Evolutionary conservation across 2,113 vertebrate genomes (phyloP), one percentile per base, ranked within the genome.

Genomic region (Lynx canadensis): DNA sequence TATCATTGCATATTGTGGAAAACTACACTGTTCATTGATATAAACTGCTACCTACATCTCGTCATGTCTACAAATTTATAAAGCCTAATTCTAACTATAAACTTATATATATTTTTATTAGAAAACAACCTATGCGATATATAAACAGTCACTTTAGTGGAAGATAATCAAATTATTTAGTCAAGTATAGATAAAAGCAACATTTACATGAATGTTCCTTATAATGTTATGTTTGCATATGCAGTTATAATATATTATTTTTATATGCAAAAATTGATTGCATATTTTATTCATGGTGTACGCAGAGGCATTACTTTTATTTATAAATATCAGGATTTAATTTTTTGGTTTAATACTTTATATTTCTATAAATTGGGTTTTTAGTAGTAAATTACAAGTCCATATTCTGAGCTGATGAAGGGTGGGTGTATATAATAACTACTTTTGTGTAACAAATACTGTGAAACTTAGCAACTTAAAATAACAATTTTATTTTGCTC

Each of bases 1-100:
- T 2, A n/a, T 18, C n/a, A 96, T 91, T 93, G 76, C 33, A 1
- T 74, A 45, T 84, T 96, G 63, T 29, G 93, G 81, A 89, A 98
- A 98, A 96, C 96, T 85, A 95, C 25, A 23, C 0, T 94, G 6
- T 48, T 85, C 95, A 97, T 88, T 31, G 81, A 95, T 97, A 97
- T 93, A 95, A 97, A 98, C 93, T 95, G 73, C 0, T 87, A 1
- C n/a, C 12, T 94, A 31, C 79, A n/a, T 93, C 0, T 90, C 86
- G 31, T 93, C 27, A 33, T 25, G 3, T 68, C 0, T 60, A 41
- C 1, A 69, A 69, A 60, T 48, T 78, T 52, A 31, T 38, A 91
- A 91, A 91, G 74, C 60, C 7, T 52, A n/a, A 38, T 80, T 29
- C 21, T n/a, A 68, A 76, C 27, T 5, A 0, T 60, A 50, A 57